Conservation (phyloP, 2,888 invertebrate species). For the Leptinotarsa peninsularis region DNA sequence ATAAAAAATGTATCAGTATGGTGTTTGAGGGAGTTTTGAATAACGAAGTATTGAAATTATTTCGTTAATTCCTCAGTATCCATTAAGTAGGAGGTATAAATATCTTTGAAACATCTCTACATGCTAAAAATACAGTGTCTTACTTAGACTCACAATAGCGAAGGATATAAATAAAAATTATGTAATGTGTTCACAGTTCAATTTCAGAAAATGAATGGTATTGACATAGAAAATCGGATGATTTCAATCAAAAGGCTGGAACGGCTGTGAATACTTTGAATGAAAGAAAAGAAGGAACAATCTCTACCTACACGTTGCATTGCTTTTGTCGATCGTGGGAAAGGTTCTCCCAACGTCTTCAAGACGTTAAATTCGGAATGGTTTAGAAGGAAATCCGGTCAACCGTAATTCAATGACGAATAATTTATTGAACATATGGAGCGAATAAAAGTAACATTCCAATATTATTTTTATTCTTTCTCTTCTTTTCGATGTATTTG, state of each 20-base stretch:
- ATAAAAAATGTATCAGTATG: too few species aligned
- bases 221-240: constrained; percentile 24
- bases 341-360: constrained; percentile 32
- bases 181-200: background rate
- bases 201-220: background rate
- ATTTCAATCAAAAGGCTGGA: constrained; percentile 28
- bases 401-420: constrained; percentile 17
- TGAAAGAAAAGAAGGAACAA: constrained; percentile 30
- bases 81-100: too few species aligned
- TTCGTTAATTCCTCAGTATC: too few species aligned
- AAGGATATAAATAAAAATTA: background rate
- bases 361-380: constrained; percentile 31
- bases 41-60: too few species aligned
- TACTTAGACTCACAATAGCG: too few species aligned
- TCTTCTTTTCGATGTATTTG: background rate
- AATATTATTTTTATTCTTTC: background rate
- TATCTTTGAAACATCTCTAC: too few species aligned
- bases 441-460: background rate
- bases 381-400: constrained; percentile 41
- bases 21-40: too few species aligned
- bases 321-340: constrained; percentile 39
- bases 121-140: too few species aligned
- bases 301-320: constrained; percentile 34
- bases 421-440: background rate
- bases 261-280: constrained; percentile 27